A percentile compares a stretch with the other conserved stretches of the same genome.
phyloP scores from a whole-genome alignment of 2,888 invertebrate species.

The Polydrusus cervinus region DNA sequence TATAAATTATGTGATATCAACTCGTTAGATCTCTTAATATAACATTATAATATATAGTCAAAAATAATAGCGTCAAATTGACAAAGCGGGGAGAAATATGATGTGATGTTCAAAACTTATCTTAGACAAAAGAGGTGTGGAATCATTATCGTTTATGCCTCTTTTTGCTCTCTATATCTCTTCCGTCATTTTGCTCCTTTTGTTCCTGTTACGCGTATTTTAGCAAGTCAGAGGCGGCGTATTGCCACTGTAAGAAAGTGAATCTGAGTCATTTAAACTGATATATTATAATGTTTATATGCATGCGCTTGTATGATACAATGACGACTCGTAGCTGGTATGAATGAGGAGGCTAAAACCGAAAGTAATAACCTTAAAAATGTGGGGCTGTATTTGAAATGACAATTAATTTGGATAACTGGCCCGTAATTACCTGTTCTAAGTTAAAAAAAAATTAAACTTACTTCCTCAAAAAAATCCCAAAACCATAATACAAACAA shows the following conservation, averaged over 20 bases:
- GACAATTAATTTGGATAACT: too few relatives aligned
- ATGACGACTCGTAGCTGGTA: too few relatives aligned
- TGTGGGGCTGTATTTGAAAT: too few relatives aligned
- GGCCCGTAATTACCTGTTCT: too few relatives aligned
- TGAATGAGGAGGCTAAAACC: too few relatives aligned
- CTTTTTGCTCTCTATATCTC: constrained; percentile 29
- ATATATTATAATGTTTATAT: neutral
- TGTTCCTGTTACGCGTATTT: constrained; percentile 1
- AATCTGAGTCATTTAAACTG: neutral
- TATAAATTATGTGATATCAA: neutral
- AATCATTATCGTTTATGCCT: constrained; percentile 21
- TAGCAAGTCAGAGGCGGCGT: constrained; percentile 11
- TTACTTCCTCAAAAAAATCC: too few relatives aligned
- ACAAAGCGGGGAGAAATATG: constrained; percentile 16
- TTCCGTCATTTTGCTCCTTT: constrained; percentile 27
- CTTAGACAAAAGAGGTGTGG: constrained; percentile 24
- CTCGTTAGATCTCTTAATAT: neutral
- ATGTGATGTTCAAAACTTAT: constrained; percentile 22
- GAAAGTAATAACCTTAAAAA: too few relatives aligned
- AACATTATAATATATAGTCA: neutral
- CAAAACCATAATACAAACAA: too few relatives aligned
- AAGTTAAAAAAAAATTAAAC: too few relatives aligned
- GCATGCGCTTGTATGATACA: too few relatives aligned
- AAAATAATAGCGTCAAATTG: constrained; percentile 15
- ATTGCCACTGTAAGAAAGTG: neutral